A percentile compares a stretch with the other conserved stretches of the same genome.
phyloP scores from a whole-genome alignment of 2,888 invertebrate genomes.

The Trissoscelio sp. region DNA sequence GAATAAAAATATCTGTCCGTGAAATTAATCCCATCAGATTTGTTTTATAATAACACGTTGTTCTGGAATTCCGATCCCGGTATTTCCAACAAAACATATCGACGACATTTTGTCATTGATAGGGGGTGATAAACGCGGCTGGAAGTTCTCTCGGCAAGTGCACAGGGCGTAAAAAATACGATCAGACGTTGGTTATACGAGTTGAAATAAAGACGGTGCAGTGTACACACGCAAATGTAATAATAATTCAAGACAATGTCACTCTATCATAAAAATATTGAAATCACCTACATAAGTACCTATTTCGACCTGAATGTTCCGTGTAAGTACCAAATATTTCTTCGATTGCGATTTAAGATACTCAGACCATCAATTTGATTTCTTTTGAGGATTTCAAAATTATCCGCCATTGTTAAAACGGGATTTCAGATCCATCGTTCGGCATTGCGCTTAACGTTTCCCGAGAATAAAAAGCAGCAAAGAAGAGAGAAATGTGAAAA shows the following conservation, averaged over 20 bases:
- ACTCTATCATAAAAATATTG: not conserved
- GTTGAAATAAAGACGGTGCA: not conserved
- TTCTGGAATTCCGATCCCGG: not conserved
- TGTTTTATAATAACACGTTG: conserved; percentile 12
- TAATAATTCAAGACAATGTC: not conserved
- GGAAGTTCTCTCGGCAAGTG: conserved; percentile 2
- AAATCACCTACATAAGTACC: not conserved
- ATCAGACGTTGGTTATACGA: conserved; percentile 9
- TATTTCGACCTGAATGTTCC: not conserved
- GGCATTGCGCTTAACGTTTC: conserved; percentile 16
- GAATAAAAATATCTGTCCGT: not conserved
- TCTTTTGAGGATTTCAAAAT: not conserved
- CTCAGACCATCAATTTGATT: not conserved
- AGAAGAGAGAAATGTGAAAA: conserved; percentile 17
- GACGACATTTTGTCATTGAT: conserved; percentile 11
- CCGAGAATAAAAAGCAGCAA: not conserved
- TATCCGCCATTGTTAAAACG: not conserved
- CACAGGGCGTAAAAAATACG: conserved; percentile 4
- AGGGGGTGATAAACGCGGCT: conserved; percentile 1
- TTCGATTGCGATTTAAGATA: not conserved
- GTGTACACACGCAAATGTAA: conserved; percentile 11
- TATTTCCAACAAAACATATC: conserved; percentile 11
- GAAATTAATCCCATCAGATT: conserved; percentile 4
- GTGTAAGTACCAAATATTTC: not conserved
- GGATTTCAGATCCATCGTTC: not conserved